Evolutionary conservation across 2,797 vertebrate species (phyloP), one percentile per base, ranked within the genome.

Genomic region (Catharus ustulatus): DNA sequence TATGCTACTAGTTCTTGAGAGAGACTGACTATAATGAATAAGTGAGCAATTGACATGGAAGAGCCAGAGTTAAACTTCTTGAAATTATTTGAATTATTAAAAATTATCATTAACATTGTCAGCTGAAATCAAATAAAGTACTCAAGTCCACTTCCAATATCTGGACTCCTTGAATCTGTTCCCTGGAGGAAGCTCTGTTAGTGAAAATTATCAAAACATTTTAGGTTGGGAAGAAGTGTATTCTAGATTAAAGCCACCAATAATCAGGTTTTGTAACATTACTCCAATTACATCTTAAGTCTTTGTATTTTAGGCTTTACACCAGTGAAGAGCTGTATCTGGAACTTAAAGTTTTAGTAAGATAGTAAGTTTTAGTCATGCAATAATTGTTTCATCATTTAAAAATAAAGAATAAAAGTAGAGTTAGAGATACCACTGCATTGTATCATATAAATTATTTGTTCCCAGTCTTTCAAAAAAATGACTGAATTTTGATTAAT

Each of bases 281-380:
- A 59, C 0, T 0, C 2, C 18, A 78, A 38, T 71, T 75, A 20
- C 2, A 4, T 30, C 63, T 90, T 77, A 80, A 78, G 36, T 48
- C 73, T 92, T 79, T 75, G n/a, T 75, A 62, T 90, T 93, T 95
- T 69, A 93, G 46, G 74, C 55, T 78, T 88, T 61, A 43, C 6
- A 83, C 48, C 64, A 78, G 79, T 62, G 27, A 89, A 93, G 69
- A 95, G 49, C 27, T 91, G 76, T 62, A 84, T 86, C 71, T 89
- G 67, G 49, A 59, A 89, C 34, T 80, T 92, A 40, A 2, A 71
- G 16, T 45, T 94, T 90, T 46, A 90, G 49, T 32, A 87, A 49
- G 0, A 45, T 21, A 45, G 43, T 11, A 45, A 45, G 43, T 45
- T 0, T 15, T 85, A 94, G 68, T 57, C 16, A 54, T 32, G 29